phyloP scores from a whole-genome alignment of 1,140 invertebrate species.

The Lordiphosa clarofinis region DNA sequence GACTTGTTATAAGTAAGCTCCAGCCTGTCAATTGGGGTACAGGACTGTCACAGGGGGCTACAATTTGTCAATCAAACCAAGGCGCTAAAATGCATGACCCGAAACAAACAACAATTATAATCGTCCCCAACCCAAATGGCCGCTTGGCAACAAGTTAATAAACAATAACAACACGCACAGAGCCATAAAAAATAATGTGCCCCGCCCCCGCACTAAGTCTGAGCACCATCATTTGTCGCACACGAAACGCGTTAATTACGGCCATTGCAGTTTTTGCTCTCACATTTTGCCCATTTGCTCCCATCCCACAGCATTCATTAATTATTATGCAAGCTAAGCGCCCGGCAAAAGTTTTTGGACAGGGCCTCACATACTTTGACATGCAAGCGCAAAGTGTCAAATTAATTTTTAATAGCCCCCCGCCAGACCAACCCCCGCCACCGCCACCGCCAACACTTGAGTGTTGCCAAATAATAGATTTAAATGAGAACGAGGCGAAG shows the following conservation, averaged over 20 bases:
- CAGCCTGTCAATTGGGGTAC: background rate
- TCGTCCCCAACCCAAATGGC: slow-evolving; percentile 16
- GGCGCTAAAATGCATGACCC: slow-evolving; percentile 47
- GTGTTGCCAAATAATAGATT: slow-evolving; percentile 75
- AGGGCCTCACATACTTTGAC: slow-evolving; percentile 57
- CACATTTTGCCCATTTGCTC: background rate
- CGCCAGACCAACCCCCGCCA: slow-evolving; percentile 11
- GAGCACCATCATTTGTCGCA: slow-evolving; percentile 64
- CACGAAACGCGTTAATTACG: slow-evolving; percentile 75
- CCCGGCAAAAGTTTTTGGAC: slow-evolving; percentile 55
- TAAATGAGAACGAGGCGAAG: slow-evolving; percentile 57
- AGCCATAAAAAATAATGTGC: slow-evolving; percentile 65
- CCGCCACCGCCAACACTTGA: slow-evolving; percentile 17
- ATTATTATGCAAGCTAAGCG: slow-evolving; percentile 76
- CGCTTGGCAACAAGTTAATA: slow-evolving; percentile 63
- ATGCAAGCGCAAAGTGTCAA: slow-evolving; percentile 76
- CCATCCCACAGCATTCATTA: slow-evolving; percentile 59
- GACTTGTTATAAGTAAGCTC: slow-evolving; percentile 1
- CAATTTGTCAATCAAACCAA: slow-evolving; percentile 61
- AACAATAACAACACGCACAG: slow-evolving; percentile 42
- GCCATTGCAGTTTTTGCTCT: slow-evolving; percentile 57
- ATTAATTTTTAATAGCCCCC: slow-evolving; percentile 73
- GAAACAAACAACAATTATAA: slow-evolving; percentile 23
- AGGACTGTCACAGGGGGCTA: slow-evolving; percentile 7
- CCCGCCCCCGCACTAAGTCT: slow-evolving; percentile 16